Evolutionary conservation across 2,888 invertebrate genomes (phyloP).

Genomic region (Agonum fuliginosum): DNA sequence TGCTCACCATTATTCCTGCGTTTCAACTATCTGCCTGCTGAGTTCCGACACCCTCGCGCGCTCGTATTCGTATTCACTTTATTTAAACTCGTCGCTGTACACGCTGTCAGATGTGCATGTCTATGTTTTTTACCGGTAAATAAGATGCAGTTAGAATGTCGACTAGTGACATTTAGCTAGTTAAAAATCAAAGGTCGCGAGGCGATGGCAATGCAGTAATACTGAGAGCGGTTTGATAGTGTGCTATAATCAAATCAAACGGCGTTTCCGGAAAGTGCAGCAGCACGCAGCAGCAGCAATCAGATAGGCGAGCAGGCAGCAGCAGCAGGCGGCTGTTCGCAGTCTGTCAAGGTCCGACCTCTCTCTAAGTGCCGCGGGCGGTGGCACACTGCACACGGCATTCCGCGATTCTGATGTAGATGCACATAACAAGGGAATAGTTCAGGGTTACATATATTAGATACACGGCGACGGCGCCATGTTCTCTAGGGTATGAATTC

Average conservation of each 20-base stretch:
- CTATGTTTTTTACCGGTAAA: slow-evolving; percentile 58
- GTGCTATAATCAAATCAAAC: slow-evolving; percentile 58
- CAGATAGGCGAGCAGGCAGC: slow-evolving; percentile 49
- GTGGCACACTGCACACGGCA: slow-evolving; percentile 56
- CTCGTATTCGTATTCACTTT: not conserved
- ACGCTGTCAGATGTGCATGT: slow-evolving; percentile 32
- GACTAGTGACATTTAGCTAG: slow-evolving; percentile 70
- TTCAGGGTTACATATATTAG: not conserved
- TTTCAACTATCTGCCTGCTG: too few species aligned
- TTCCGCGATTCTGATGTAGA: slow-evolving; percentile 48
- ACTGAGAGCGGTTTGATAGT: slow-evolving; percentile 46
- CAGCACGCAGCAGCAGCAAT: slow-evolving; percentile 30
- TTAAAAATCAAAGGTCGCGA: slow-evolving; percentile 64
- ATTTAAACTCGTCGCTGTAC: not conserved
- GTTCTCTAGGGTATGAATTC: too few species aligned
- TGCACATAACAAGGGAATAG: not conserved
- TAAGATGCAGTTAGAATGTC: slow-evolving; percentile 69
- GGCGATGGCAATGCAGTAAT: slow-evolving; percentile 56
- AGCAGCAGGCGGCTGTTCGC: slow-evolving; percentile 42
- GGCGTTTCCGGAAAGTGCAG: slow-evolving; percentile 60
- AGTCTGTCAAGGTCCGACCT: slow-evolving; percentile 60
- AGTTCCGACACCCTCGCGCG: not conserved
- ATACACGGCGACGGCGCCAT: too few species aligned
- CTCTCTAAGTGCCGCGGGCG: slow-evolving; percentile 57
- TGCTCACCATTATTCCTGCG: slow-evolving; percentile 64